A percentile compares a stretch with the other conserved stretches of the same genome.
Conservation (phyloP, 1,140 invertebrate species). For the Phocides pigmalion region DNA sequence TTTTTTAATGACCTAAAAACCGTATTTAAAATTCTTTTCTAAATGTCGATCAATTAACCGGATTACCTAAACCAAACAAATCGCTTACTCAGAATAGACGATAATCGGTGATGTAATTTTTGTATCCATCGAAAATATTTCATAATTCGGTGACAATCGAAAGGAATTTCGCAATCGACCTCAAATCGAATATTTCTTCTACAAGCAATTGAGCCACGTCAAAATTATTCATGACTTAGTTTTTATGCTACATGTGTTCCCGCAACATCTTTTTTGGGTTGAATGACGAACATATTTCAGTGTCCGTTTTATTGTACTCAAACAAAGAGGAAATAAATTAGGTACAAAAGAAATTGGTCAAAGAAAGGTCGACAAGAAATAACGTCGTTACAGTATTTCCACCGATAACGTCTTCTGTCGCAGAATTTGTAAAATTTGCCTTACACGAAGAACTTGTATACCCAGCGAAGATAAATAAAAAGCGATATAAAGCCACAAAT, state of each 20-base stretch:
- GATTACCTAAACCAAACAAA: conserved; percentile 12
- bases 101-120: too few relatives aligned
- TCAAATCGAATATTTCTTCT: conserved; percentile 3
- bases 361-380: conserved; percentile 27
- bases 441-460: neutral
- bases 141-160: neutral
- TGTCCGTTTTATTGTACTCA: conserved; percentile 32
- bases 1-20: conserved; percentile 43
- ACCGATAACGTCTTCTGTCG: conserved; percentile 29
- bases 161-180: neutral
- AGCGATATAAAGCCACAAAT: neutral
- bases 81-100: too few relatives aligned
- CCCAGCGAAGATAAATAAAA: conserved; percentile 1
- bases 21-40: conserved; percentile 42
- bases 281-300: conserved; percentile 33
- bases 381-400: conserved; percentile 32
- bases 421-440: conserved; percentile 28
- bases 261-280: conserved; percentile 22
- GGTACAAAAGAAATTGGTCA: conserved; percentile 33
- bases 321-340: conserved; percentile 36
- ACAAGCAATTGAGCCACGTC: conserved; percentile 20
- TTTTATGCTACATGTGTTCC: conserved; percentile 28
- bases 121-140: too few relatives aligned
- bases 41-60: conserved; percentile 39
- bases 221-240: conserved; percentile 33